phyloP scores from a whole-genome alignment of 2,113 vertebrate genomes.

The Nannobrachium achirus region DNA sequence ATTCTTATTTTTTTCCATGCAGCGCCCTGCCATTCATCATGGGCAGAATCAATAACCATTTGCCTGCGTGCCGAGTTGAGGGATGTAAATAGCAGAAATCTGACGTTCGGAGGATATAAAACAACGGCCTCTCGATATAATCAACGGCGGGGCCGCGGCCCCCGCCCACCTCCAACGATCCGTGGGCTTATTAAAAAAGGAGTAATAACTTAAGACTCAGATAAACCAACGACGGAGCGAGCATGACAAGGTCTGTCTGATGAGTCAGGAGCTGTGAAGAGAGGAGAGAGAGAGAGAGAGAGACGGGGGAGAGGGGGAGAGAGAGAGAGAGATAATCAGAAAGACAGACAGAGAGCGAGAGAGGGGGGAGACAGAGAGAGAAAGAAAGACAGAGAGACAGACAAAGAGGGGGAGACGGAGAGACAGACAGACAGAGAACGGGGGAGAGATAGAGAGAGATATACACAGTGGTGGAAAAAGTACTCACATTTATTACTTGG shows the following conservation, averaged over 20 bases:
- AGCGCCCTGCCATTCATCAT: conserved; percentile 59
- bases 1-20: conserved; percentile 53
- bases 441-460: background rate
- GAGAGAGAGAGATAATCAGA: background rate
- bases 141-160: conserved; percentile 59
- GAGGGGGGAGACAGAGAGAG: background rate
- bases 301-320: background rate
- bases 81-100: conserved; percentile 78
- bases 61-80: conserved; percentile 47
- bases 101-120: conserved; percentile 77
- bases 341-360: background rate
- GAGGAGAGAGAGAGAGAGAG: background rate
- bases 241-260: conserved; percentile 60
- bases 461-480: background rate
- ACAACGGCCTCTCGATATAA: conserved; percentile 75
- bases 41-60: conserved; percentile 72
- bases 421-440: too few species aligned
- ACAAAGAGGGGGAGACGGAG: background rate
- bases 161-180: conserved; percentile 49
- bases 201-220: too few species aligned
- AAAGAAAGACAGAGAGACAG: background rate
- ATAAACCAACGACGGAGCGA: background rate
- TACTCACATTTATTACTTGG: too few species aligned
- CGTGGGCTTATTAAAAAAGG: too few species aligned
- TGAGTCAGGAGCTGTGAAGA: conserved; percentile 61